A percentile compares a stretch with the other conserved stretches of the same genome.
Conservation (phyloP, 2,113 vertebrate genomes). For the Nymphicus hollandicus region DNA sequence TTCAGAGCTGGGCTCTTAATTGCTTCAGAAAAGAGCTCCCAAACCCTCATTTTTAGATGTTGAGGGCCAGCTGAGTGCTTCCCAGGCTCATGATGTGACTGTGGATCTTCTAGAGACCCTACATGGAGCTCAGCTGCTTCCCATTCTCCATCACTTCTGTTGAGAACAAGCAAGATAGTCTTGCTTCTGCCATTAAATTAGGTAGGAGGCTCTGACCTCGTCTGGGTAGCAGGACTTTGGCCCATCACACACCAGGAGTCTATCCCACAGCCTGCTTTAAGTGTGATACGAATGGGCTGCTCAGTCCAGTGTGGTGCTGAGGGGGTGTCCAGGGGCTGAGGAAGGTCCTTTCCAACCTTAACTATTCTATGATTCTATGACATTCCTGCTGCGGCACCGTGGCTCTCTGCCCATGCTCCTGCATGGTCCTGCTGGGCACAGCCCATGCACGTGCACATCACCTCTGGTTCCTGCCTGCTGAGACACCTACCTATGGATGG, state of each 20-base stretch:
- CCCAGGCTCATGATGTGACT: neutral
- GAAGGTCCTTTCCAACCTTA: neutral
- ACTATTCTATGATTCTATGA: neutral
- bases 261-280: neutral
- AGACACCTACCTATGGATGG: neutral
- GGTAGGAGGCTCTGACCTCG: neutral
- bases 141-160: neutral
- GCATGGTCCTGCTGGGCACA: neutral
- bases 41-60: neutral
- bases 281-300: neutral
- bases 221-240: neutral
- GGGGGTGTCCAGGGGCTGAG: neutral
- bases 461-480: neutral
- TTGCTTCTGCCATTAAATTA: neutral
- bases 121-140: neutral
- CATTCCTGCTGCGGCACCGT: rapidly evolving
- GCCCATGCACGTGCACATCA: rapidly evolving
- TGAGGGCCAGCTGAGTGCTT: neutral
- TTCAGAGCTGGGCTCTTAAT: neutral
- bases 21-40: neutral
- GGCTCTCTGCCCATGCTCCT: rapidly evolving
- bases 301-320: rapidly evolving
- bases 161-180: neutral
- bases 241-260: neutral
- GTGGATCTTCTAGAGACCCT: neutral